Evolutionary conservation across 2,797 vertebrate genomes (phyloP).

Genomic region (Chaetophractus vellerosus): DNA sequence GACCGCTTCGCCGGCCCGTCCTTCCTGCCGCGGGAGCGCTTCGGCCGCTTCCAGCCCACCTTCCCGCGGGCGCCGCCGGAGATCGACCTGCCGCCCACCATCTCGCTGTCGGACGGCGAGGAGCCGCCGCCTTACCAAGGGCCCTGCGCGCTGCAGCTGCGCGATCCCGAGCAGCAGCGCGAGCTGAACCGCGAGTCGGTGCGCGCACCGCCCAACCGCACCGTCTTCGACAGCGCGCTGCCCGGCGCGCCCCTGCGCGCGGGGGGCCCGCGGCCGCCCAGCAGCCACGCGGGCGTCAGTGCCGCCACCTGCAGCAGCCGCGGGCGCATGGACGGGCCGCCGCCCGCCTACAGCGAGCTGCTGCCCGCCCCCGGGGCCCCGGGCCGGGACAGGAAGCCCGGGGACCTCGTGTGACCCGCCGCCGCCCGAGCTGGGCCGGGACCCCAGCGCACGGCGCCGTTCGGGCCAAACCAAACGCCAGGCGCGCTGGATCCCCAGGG

Average conservation of each 20-base stretch:
- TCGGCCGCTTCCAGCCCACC: constrained; percentile 95
- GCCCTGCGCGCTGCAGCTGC: constrained; percentile 93
- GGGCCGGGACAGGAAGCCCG: constrained; percentile 93
- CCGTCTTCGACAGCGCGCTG: constrained; percentile 91
- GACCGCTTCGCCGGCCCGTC: constrained; percentile 92
- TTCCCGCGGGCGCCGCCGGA: constrained; percentile 95
- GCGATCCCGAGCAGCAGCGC: constrained; percentile 95
- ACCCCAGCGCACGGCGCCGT: background rate
- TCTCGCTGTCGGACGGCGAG: constrained; percentile 95
- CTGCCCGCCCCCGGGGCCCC: constrained; percentile 95
- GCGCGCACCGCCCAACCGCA: constrained; percentile 92
- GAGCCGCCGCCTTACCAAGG: constrained; percentile 95
- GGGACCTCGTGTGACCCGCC: constrained; percentile 94
- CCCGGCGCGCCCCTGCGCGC: constrained; percentile 16
- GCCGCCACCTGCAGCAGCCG: constrained; percentile 95
- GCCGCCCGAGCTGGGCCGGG: background rate
- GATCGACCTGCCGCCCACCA: constrained; percentile 95
- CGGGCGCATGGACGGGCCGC: constrained; percentile 96
- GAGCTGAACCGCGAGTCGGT: constrained; percentile 94
- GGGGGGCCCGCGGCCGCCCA: constrained; percentile 96
- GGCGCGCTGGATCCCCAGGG: no score
- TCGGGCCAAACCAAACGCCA: background rate
- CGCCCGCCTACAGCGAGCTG: constrained; percentile 97
- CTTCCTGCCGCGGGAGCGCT: constrained; percentile 93
- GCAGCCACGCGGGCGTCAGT: constrained; percentile 98